Conservation (phyloP, 2,888 invertebrate species). For the Torymus auratus region DNA sequence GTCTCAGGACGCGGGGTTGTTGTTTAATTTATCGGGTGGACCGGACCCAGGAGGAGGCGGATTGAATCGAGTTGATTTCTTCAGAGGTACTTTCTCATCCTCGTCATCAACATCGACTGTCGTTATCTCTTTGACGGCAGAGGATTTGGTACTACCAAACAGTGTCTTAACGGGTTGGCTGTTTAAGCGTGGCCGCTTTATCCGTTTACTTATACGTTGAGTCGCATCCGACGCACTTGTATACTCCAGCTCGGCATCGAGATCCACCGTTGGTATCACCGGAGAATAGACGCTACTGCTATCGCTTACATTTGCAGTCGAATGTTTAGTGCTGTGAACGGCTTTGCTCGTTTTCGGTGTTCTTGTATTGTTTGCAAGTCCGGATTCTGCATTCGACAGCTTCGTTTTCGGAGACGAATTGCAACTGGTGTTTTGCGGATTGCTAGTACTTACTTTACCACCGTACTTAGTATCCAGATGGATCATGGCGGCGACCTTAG, state of each 20-base stretch:
- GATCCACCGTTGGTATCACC: slow-evolving; percentile 59
- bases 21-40: slow-evolving; percentile 65
- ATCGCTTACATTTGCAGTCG: not conserved
- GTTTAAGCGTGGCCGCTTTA: slow-evolving; percentile 62
- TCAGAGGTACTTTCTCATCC: slow-evolving; percentile 64
- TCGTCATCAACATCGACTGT: slow-evolving; percentile 60
- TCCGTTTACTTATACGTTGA: slow-evolving; percentile 46
- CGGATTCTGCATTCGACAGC: not conserved
- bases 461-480: slow-evolving; percentile 67
- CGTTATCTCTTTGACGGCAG: slow-evolving; percentile 62
- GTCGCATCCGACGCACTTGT: not conserved
- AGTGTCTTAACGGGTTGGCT: slow-evolving; percentile 57
- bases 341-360: slow-evolving; percentile 16
- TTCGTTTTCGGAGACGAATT: slow-evolving; percentile 31
- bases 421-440: not conserved
- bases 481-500: slow-evolving; percentile 73
- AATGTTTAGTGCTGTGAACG: not conserved
- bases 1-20: slow-evolving; percentile 63
- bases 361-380: slow-evolving; percentile 16
- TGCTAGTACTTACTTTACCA: not conserved
- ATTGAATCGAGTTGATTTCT: slow-evolving; percentile 60
- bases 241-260: slow-evolving; percentile 65
- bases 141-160: slow-evolving; percentile 8
- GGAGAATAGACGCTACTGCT: slow-evolving; percentile 36
- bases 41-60: slow-evolving; percentile 33